Evolutionary conservation across 1,140 invertebrate genomes (phyloP).

Genomic region (Ceratina calcarata): DNA sequence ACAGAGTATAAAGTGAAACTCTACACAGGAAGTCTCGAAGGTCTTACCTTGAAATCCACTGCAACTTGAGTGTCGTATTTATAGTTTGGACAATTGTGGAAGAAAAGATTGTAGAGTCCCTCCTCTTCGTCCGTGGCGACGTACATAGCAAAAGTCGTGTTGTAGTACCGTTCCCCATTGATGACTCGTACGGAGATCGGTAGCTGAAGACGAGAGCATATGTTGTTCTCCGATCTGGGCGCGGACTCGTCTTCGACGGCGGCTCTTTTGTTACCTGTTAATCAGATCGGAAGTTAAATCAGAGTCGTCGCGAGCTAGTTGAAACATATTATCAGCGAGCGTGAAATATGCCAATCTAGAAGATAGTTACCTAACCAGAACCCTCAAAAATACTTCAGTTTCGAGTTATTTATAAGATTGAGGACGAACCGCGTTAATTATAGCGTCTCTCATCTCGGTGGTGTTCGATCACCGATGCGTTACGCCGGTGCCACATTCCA

Average conservation of each 20-base stretch:
- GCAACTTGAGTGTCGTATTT: slow-evolving; percentile 77
- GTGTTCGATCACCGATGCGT: slow-evolving; percentile 57
- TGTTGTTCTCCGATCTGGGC: slow-evolving; percentile 31
- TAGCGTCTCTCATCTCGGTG: slow-evolving; percentile 60
- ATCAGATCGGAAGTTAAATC: neutral
- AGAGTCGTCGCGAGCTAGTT: neutral
- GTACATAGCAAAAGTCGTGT: slow-evolving; percentile 87
- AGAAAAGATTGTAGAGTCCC: slow-evolving; percentile 97
- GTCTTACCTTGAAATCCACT: slow-evolving; percentile 85
- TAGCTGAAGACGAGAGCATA: slow-evolving; percentile 69
- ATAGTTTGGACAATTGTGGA: slow-evolving; percentile 95
- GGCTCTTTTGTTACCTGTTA: slow-evolving; percentile 54
- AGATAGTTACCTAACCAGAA: slow-evolving; percentile 60
- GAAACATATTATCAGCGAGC: neutral
- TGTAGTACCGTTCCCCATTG: slow-evolving; percentile 72
- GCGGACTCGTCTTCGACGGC: slow-evolving; percentile 8
- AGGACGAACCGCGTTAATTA: slow-evolving; percentile 68
- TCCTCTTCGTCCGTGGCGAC: slow-evolving; percentile 90
- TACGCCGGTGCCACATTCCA: slow-evolving; percentile 18
- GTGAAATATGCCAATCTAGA: slow-evolving; percentile 42
- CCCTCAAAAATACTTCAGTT: slow-evolving; percentile 68
- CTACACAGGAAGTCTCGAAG: neutral
- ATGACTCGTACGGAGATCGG: slow-evolving; percentile 68
- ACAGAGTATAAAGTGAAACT: neutral
- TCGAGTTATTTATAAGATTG: slow-evolving; percentile 74